Conservation (phyloP, 2,888 invertebrate species). For the Melikaiella ostensackeni region DNA sequence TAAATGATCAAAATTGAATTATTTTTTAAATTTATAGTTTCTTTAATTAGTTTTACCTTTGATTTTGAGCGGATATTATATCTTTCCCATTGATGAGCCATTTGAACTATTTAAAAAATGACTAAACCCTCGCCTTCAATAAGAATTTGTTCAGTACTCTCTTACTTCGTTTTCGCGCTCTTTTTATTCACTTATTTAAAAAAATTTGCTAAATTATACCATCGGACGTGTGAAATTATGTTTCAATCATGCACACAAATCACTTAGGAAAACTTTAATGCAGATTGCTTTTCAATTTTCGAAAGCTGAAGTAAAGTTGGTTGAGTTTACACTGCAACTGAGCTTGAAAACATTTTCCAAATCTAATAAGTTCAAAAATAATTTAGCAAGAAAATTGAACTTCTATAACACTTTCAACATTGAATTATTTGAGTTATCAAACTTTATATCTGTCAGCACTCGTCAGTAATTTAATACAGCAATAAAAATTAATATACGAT, state of each 20-base stretch:
- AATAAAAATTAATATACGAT: background rate
- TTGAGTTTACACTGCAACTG: no score
- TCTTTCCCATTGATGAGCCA: background rate
- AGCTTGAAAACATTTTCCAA: no score
- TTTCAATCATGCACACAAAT: background rate
- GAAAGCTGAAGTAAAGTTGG: no score
- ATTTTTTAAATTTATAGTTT: no score
- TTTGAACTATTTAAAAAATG: constrained; percentile 11
- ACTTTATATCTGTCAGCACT: background rate
- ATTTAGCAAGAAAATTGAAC: no score
- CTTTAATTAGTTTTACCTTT: no score
- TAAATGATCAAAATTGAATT: no score
- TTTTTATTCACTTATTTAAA: background rate
- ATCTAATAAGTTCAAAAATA: no score
- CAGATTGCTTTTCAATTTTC: background rate
- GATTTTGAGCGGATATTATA: no score
- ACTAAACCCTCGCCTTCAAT: background rate
- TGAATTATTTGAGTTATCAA: background rate
- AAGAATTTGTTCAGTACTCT: background rate
- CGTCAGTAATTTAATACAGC: background rate
- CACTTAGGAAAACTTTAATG: background rate
- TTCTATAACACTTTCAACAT: background rate
- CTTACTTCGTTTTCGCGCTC: background rate
- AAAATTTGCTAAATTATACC: background rate
- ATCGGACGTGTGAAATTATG: background rate